phyloP scores from a whole-genome alignment of 2,797 vertebrate species.

The Nannoperca obscura region DNA sequence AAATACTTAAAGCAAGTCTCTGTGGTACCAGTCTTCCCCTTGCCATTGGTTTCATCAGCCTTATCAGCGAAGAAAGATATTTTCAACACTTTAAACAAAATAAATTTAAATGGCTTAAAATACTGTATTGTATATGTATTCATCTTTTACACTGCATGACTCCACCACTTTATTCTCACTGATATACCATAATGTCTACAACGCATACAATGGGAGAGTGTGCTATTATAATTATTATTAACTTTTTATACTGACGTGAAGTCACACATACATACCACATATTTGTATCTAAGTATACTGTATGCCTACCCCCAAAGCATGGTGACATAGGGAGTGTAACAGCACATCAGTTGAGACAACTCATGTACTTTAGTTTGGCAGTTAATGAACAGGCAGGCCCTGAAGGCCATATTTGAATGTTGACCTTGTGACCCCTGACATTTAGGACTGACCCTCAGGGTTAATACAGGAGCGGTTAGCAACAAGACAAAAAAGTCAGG shows the following conservation, averaged over 20 bases:
- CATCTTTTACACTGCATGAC: constrained; percentile 7
- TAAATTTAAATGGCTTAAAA: constrained; percentile 39
- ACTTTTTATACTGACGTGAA: neutral
- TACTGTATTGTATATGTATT: neutral
- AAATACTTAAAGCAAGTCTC: constrained; percentile 17
- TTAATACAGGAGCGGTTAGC: constrained; percentile 26
- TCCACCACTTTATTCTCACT: neutral
- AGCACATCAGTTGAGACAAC: constrained; percentile 9
- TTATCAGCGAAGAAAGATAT: constrained; percentile 25
- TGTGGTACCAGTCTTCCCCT: constrained; percentile 12
- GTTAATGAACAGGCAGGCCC: constrained; percentile 13
- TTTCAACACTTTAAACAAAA: neutral
- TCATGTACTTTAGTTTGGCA: constrained; percentile 29
- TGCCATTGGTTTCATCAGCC: constrained; percentile 61
- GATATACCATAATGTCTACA: neutral
- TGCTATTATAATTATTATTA: neutral
- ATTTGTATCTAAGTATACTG: constrained; percentile 1
- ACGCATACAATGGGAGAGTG: neutral
- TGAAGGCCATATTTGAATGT: constrained; percentile 27
- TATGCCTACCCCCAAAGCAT: neutral
- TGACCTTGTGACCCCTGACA: constrained; percentile 54
- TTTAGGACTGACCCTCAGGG: constrained; percentile 39
- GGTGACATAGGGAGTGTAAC: constrained; percentile 24
- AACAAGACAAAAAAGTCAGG: constrained; percentile 41
- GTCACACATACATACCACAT: neutral